These are phyloP conservation scores for Pelvicachromis taeniatus DNA, from an alignment of 2,113 vertebrate genomes.

Conservation along the genomic window DNA sequence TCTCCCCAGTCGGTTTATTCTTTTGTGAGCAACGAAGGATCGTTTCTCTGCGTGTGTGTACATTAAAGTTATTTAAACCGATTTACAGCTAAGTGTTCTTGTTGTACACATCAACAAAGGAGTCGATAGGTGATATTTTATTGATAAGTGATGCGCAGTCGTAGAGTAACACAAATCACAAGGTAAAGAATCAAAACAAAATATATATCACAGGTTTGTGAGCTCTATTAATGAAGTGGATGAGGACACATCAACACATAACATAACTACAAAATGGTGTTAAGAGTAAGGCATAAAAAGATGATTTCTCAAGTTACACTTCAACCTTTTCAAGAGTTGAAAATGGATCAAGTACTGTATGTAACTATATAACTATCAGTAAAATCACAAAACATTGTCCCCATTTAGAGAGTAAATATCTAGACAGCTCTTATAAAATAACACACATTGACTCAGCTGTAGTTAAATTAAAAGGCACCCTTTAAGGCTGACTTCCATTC, in stretches of 20 bases:
- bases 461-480: constrained; percentile 42
- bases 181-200: constrained; percentile 59
- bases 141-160: constrained; percentile 53
- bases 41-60: constrained; percentile 19
- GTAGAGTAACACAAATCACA: constrained; percentile 65
- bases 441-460: constrained; percentile 45
- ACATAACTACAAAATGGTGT: constrained; percentile 60
- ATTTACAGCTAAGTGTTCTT: neutral
- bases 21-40: constrained; percentile 4
- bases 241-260: constrained; percentile 52
- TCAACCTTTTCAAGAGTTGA: constrained; percentile 61
- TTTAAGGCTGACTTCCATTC: constrained; percentile 48
- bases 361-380: constrained; percentile 55
- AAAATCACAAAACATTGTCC: constrained; percentile 58
- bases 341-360: constrained; percentile 66
- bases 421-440: constrained; percentile 46
- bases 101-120: neutral
- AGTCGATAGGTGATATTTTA: constrained; percentile 52
- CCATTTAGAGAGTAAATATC: constrained; percentile 57
- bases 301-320: constrained; percentile 64
- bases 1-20: constrained; percentile 12
- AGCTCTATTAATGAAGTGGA: constrained; percentile 64
- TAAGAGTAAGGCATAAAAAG: constrained; percentile 54
- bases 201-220: constrained; percentile 67
- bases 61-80: constrained; percentile 53